These are phyloP conservation scores for Neopipo cinnamomea DNA, from an alignment of 2,113 vertebrate genomes.

Conservation along the genomic window DNA sequence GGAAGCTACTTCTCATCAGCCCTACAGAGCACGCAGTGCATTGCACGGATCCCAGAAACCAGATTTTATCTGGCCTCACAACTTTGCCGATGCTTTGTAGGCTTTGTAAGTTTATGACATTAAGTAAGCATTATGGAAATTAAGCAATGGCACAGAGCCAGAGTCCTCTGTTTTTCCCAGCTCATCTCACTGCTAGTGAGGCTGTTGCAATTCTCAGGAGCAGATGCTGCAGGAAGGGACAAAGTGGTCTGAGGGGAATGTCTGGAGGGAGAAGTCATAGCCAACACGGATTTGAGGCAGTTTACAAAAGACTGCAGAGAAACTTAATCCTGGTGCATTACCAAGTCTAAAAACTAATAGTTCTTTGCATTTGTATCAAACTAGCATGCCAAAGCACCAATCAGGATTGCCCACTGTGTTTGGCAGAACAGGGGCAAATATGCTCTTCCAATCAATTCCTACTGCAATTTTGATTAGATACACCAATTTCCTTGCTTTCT, in stretches of 20 bases:
- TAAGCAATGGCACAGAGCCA: conserved; percentile 9
- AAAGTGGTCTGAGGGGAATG: not conserved
- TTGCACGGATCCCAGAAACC: not conserved
- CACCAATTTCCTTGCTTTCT: conserved; percentile 17
- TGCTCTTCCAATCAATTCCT: conserved; percentile 29
- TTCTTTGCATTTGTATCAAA: not conserved
- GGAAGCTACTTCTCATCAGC: conserved; percentile 40
- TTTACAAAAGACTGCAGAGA: not conserved
- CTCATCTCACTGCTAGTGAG: not conserved
- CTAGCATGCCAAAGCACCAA: not conserved
- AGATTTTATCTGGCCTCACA: not conserved
- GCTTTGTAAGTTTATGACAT: conserved; percentile 1
- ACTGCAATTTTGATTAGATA: conserved; percentile 13
- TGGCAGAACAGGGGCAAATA: not conserved
- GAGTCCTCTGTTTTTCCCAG: not conserved
- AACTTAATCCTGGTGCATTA: not conserved
- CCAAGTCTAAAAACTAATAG: not conserved
- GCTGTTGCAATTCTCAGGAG: not conserved
- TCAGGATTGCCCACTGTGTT: not conserved
- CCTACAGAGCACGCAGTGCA: not conserved
- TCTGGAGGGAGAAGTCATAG: not conserved
- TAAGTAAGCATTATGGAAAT: conserved; percentile 46
- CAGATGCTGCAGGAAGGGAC: not conserved
- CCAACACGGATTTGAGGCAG: not conserved
- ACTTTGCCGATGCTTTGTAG: not conserved